phyloP scores from a whole-genome alignment of 2,113 vertebrate genomes.

The Chloropsis hardwickii region DNA sequence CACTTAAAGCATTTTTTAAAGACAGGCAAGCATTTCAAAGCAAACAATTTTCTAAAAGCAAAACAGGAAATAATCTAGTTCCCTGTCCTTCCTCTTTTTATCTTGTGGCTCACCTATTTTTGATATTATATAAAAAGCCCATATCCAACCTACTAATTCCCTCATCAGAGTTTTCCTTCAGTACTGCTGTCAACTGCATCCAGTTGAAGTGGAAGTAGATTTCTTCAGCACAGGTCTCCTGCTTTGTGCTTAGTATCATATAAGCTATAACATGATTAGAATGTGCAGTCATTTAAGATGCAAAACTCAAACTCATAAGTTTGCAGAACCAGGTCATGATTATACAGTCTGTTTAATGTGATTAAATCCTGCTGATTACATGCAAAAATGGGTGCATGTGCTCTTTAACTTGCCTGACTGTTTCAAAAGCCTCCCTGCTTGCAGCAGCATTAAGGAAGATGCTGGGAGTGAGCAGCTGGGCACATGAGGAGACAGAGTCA shows the following conservation, averaged over 20 bases:
- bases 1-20: background rate
- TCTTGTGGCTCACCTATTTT: background rate
- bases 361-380: slow-evolving; percentile 30
- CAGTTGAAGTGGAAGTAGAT: background rate
- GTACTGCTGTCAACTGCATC: background rate
- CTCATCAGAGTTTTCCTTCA: background rate
- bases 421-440: background rate
- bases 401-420: background rate
- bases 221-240: background rate
- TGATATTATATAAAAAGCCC: background rate
- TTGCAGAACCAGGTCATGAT: slow-evolving; percentile 41
- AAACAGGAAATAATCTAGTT: slow-evolving; percentile 1
- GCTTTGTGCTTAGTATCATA: background rate
- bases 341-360: background rate
- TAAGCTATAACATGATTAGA: background rate
- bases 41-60: background rate
- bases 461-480: background rate
- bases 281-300: background rate
- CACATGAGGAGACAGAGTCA: background rate
- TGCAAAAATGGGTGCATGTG: background rate
- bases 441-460: background rate
- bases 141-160: background rate
- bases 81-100: background rate
- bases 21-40: background rate
- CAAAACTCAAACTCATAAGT: background rate